Percentiles rank a stretch among this genome's conserved stretches.
These are phyloP conservation scores for Etheostoma spectabile DNA, from an alignment of 2,113 vertebrate species.

Conservation along the genomic window DNA sequence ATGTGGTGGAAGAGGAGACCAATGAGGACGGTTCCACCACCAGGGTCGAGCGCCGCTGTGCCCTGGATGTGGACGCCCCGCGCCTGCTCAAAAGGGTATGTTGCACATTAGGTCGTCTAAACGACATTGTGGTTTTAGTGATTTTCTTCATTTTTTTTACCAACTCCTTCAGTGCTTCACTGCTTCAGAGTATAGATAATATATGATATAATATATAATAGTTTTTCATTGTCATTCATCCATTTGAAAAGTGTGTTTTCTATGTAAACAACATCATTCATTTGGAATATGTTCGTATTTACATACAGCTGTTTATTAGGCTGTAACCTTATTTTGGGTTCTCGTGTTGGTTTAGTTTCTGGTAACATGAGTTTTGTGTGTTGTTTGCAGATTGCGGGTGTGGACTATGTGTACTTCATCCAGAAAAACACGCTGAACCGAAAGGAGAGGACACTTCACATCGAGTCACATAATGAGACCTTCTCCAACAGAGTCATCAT, in stretches of 20 bases:
- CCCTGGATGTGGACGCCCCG: conserved; percentile 95
- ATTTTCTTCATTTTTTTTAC: not conserved
- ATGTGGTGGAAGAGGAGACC: conserved; percentile 88
- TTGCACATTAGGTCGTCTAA: not conserved
- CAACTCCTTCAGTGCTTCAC: not conserved
- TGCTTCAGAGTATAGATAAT: not conserved
- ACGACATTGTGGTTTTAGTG: not conserved
- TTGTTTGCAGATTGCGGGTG: conserved; percentile 90
- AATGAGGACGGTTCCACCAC: conserved; percentile 88
- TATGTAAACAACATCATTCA: not conserved
- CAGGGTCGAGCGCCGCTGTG: conserved; percentile 91
- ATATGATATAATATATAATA: too few relatives aligned
- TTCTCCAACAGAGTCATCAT: conserved; percentile 96
- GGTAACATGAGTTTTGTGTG: not conserved
- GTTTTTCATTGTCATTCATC: not conserved
- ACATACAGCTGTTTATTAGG: too few relatives aligned
- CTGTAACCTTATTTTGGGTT: not conserved
- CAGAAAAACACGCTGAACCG: conserved; percentile 95
- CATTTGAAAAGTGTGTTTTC: not conserved
- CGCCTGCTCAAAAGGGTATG: conserved; percentile 93
- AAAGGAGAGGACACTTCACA: conserved; percentile 93
- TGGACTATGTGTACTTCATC: conserved; percentile 96
- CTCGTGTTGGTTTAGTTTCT: not conserved
- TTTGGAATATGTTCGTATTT: not conserved
- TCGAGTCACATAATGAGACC: conserved; percentile 96